Evolutionary conservation across 2,888 invertebrate species (phyloP).

Genomic region (Alloscopus bannaensis): DNA sequence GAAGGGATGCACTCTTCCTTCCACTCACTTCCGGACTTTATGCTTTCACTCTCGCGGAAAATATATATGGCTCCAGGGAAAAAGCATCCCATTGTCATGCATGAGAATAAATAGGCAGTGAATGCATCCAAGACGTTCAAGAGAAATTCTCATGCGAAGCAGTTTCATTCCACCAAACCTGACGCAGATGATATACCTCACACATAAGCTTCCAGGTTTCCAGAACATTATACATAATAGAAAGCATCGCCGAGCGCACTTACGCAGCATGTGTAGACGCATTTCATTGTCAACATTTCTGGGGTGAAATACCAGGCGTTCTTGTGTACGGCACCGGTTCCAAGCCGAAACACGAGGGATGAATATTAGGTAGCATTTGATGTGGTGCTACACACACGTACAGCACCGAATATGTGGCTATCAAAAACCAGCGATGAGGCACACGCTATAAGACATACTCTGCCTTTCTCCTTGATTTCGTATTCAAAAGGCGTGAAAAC

Average conservation of each 20-base stretch:
- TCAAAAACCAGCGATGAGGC: too few species aligned
- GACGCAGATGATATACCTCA: too few species aligned
- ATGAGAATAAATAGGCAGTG: slow-evolving; percentile 46
- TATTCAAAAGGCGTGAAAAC: slow-evolving; percentile 69
- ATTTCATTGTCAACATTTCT: slow-evolving; percentile 18
- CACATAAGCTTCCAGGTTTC: too few species aligned
- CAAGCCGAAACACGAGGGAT: slow-evolving; percentile 16
- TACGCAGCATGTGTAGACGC: not conserved
- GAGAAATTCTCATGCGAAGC: too few species aligned
- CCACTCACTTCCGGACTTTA: slow-evolving; percentile 52
- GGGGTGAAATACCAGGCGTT: slow-evolving; percentile 37
- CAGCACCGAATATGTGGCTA: too few species aligned
- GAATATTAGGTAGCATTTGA: slow-evolving; percentile 39
- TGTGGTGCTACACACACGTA: slow-evolving; percentile 21
- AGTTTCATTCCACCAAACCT: too few species aligned
- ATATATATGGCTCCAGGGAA: slow-evolving; percentile 56
- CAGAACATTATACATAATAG: too few species aligned
- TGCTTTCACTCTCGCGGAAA: slow-evolving; percentile 40
- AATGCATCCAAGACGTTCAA: slow-evolving; percentile 23
- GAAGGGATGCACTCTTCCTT: slow-evolving; percentile 38
- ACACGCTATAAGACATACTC: slow-evolving; percentile 22
- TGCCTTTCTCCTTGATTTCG: slow-evolving; percentile 63
- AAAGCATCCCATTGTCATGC: slow-evolving; percentile 62
- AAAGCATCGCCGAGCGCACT: slow-evolving; percentile 12
- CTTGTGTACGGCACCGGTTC: slow-evolving; percentile 3